Percentiles rank a stretch among this genome's conserved stretches.
Conservation (phyloP, 2,888 invertebrate species). For the Pteria penguin region DNA sequence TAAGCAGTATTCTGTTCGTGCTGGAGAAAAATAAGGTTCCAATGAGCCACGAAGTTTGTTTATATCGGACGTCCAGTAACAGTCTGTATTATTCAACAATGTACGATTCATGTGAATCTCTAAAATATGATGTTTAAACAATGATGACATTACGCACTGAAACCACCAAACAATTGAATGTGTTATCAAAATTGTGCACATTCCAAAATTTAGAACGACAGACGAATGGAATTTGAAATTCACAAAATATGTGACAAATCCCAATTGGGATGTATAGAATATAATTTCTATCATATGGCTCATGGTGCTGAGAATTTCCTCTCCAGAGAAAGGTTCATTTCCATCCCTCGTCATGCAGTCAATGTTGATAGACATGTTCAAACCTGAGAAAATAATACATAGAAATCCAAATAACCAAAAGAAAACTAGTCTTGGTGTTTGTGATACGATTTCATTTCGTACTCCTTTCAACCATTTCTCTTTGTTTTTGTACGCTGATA, state of each 20-base stretch:
- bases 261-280: conserved; percentile 13
- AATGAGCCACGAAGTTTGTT: neutral
- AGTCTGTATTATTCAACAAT: neutral
- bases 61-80: conserved; percentile 10
- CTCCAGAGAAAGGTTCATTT: conserved; percentile 13
- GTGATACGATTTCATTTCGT: neutral
- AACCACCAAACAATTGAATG: conserved; percentile 16
- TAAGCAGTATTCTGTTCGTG: conserved; percentile 14
- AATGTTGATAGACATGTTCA: conserved; percentile 16
- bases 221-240: neutral
- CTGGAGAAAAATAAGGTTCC: conserved; percentile 1
- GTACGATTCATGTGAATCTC: neutral
- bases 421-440: neutral
- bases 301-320: neutral
- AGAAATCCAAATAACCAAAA: conserved; percentile 20
- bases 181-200: neutral
- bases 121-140: neutral
- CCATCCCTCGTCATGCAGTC: conserved; percentile 1
- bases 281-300: conserved; percentile 15
- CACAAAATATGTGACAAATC: conserved; percentile 16
- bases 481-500: neutral
- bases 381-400: neutral
- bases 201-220: conserved; percentile 10
- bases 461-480: neutral
- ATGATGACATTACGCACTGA: conserved; percentile 1